A percentile compares a stretch with the other conserved stretches of the same genome.
Evolutionary conservation across 2,888 invertebrate genomes (phyloP).

Genomic region (Hoplodrina ambigua): DNA sequence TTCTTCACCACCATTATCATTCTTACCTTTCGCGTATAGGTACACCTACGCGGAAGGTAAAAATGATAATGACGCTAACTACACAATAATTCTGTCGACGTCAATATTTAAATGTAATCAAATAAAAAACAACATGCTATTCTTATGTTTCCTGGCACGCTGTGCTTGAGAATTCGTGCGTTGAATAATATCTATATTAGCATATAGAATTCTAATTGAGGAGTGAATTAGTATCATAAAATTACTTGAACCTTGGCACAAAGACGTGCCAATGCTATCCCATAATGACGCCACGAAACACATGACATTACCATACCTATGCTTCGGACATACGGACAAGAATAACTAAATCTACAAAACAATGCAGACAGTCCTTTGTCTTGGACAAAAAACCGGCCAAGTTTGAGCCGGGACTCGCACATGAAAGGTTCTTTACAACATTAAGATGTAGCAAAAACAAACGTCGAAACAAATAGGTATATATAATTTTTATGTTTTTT

Average conservation of each 20-base stretch:
- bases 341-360: constrained; percentile 31
- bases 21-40: too few species aligned
- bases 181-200: constrained; percentile 31
- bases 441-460: too few species aligned
- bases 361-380: constrained; percentile 20
- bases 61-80: not conserved
- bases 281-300: constrained; percentile 33
- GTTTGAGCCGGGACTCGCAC: too few species aligned
- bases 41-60: constrained; percentile 7
- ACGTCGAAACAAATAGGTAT: too few species aligned
- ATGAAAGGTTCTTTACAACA: too few species aligned
- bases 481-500: too few species aligned
- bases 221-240: constrained; percentile 23
- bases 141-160: constrained; percentile 17
- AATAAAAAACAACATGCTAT: constrained; percentile 12
- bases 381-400: constrained; percentile 1
- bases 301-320: constrained; percentile 34
- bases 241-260: constrained; percentile 46
- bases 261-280: constrained; percentile 51
- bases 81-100: not conserved
- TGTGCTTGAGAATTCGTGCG: constrained; percentile 27
- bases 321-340: constrained; percentile 21
- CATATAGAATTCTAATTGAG: constrained; percentile 35
- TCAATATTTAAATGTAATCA: constrained; percentile 12
- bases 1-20: too few species aligned